These are phyloP conservation scores for Eristalis intricaria DNA, from an alignment of 2,888 invertebrate species.

Conservation along the genomic window DNA sequence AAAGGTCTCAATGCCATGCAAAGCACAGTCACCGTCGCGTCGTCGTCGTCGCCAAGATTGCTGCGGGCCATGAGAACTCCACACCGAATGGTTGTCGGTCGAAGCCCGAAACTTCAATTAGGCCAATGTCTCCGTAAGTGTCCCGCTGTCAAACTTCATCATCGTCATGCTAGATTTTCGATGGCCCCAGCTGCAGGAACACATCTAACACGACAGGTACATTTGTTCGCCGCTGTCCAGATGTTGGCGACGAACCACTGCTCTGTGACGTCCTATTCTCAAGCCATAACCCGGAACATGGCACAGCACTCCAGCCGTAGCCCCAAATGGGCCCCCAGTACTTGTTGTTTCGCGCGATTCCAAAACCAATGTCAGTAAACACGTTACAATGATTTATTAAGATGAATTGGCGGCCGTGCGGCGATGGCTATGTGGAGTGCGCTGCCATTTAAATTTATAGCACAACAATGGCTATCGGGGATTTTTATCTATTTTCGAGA, in stretches of 20 bases:
- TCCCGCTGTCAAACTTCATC: slow-evolving; percentile 68
- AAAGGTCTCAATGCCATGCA: slow-evolving; percentile 34
- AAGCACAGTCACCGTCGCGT: neutral
- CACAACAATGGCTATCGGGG: slow-evolving; percentile 62
- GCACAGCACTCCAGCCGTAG: slow-evolving; percentile 4
- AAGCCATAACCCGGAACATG: slow-evolving; percentile 38
- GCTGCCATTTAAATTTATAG: slow-evolving; percentile 61
- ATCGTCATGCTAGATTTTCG: slow-evolving; percentile 51
- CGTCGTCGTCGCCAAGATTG: neutral
- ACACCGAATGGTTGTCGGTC: neutral
- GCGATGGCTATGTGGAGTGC: slow-evolving; percentile 29
- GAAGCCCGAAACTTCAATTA: slow-evolving; percentile 59
- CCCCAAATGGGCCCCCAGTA: slow-evolving; percentile 26
- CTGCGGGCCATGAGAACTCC: slow-evolving; percentile 20
- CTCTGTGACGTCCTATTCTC: slow-evolving; percentile 39
- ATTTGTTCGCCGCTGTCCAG: slow-evolving; percentile 59
- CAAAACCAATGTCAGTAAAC: slow-evolving; percentile 62
- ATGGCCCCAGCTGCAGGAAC: slow-evolving; percentile 53
- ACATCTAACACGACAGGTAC: slow-evolving; percentile 68
- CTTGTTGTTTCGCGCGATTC: slow-evolving; percentile 37
- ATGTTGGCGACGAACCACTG: slow-evolving; percentile 51
- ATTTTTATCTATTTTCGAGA: slow-evolving; percentile 52
- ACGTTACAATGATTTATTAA: slow-evolving; percentile 68
- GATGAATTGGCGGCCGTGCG: slow-evolving; percentile 60
- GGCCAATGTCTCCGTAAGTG: slow-evolving; percentile 61